Percentiles rank a stretch among this genome's conserved stretches.
Evolutionary conservation across 1,140 invertebrate genomes (phyloP).

Genomic region (Batillaria attramentaria): DNA sequence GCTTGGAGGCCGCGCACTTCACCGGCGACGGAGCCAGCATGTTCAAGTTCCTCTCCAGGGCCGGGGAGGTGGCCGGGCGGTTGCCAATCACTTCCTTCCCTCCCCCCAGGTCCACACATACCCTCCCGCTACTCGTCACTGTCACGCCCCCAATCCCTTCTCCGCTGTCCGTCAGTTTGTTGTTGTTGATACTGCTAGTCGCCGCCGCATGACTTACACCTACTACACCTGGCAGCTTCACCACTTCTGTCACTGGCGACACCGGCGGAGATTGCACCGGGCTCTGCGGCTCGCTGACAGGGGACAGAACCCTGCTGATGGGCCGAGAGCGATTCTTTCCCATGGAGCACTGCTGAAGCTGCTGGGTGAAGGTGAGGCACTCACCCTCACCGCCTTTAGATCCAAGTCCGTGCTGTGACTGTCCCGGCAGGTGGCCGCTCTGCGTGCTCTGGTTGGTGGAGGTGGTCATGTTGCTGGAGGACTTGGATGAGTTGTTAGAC

Average conservation of each 20-base stretch:
- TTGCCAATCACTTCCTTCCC: constrained; percentile 26
- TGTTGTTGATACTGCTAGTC: background rate
- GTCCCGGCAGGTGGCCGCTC: constrained; percentile 46
- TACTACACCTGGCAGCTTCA: constrained; percentile 47
- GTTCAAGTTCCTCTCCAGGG: constrained; percentile 49
- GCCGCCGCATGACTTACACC: too few species aligned
- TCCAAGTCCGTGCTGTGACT: background rate
- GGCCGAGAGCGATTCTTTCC: constrained; percentile 67
- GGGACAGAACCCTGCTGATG: constrained; percentile 76
- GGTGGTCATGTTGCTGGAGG: constrained; percentile 81
- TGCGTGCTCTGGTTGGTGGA: constrained; percentile 74
- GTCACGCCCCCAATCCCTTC: constrained; percentile 24
- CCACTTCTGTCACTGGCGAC: constrained; percentile 82
- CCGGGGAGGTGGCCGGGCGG: constrained; percentile 42
- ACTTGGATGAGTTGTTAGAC: constrained; percentile 83
- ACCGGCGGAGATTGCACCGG: constrained; percentile 87
- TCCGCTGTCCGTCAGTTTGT: background rate
- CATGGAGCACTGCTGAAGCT: constrained; percentile 78
- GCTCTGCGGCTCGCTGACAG: constrained; percentile 83
- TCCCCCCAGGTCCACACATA: constrained; percentile 20
- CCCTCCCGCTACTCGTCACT: constrained; percentile 24
- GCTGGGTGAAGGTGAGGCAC: constrained; percentile 80
- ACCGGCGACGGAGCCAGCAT: constrained; percentile 52
- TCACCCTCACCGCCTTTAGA: constrained; percentile 43
- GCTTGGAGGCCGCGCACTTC: constrained; percentile 55